Conservation (phyloP, 2,888 invertebrate species). For the Andricus curvator region DNA sequence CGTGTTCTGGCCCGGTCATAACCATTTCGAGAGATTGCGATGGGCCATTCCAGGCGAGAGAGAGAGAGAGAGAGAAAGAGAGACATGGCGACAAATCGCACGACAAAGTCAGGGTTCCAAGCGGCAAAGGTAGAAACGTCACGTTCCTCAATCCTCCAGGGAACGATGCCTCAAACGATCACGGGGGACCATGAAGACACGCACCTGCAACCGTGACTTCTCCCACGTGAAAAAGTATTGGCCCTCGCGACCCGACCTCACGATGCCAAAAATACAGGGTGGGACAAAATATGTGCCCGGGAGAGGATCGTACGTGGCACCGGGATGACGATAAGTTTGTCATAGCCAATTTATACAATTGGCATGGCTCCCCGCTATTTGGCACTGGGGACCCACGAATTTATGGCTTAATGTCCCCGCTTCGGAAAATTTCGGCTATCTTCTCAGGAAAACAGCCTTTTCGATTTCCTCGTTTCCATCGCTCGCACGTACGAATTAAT, state of each 20-base stretch:
- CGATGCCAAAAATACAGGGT: conserved; percentile 54
- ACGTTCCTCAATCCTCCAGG: conserved; percentile 72
- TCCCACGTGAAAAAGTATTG: conserved; percentile 61
- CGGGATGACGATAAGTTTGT: conserved; percentile 74
- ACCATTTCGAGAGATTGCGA: conserved; percentile 32
- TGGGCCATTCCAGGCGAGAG: conserved; percentile 12
- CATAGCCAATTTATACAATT: conserved; percentile 78
- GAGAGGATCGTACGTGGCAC: conserved; percentile 59
- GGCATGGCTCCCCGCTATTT: conserved; percentile 70
- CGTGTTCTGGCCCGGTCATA: conserved; percentile 30
- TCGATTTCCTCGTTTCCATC: conserved; percentile 4
- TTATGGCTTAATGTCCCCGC: conserved; percentile 70
- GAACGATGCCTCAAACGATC: conserved; percentile 77
- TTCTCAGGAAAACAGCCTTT: conserved; percentile 42
- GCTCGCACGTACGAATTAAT: conserved; percentile 10
- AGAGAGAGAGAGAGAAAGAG: no score
- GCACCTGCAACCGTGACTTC: conserved; percentile 63
- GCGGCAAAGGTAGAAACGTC: conserved; percentile 68
- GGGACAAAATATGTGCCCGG: conserved; percentile 57
- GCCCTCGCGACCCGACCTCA: conserved; percentile 60
- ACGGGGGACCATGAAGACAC: conserved; percentile 65
- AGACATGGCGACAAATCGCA: conserved; percentile 63
- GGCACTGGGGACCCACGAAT: conserved; percentile 75
- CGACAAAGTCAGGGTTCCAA: conserved; percentile 58
- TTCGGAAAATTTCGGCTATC: conserved; percentile 41